These are phyloP conservation scores for Crepidodera aurea DNA, from an alignment of 2,888 invertebrate species.

Conservation along the genomic window DNA sequence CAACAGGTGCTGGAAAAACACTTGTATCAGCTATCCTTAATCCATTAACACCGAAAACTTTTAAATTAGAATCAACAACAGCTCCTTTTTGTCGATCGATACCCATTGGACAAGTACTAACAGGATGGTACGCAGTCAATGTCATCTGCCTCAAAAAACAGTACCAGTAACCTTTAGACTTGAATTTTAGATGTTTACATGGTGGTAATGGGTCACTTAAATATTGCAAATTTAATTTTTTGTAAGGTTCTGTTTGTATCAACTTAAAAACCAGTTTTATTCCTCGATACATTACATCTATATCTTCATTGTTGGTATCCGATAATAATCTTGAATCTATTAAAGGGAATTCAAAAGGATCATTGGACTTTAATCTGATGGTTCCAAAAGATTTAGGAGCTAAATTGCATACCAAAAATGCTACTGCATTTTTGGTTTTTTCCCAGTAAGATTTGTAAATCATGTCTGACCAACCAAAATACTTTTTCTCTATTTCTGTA, in stretches of 20 bases:
- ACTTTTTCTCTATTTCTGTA: conserved; percentile 22
- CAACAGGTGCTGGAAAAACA: conserved; percentile 68
- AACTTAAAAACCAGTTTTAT: conserved; percentile 58
- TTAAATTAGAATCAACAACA: conserved; percentile 69
- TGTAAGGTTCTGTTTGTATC: conserved; percentile 63
- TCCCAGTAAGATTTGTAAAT: conserved; percentile 57
- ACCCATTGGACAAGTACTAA: conserved; percentile 76
- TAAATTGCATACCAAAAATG: conserved; percentile 45
- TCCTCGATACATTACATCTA: conserved; percentile 65
- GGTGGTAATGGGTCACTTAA: conserved; percentile 42
- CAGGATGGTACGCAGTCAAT: conserved; percentile 63
- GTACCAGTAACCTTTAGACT: conserved; percentile 73
- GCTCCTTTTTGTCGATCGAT: conserved; percentile 65
- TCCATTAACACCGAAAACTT: conserved; percentile 66
- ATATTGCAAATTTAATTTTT: conserved; percentile 61
- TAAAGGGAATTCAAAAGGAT: conserved; percentile 59
- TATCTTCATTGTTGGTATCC: conserved; percentile 58
- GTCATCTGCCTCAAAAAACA: conserved; percentile 63
- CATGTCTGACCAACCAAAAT: conserved; percentile 43
- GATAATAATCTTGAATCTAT: conserved; percentile 74
- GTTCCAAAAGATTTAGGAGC: conserved; percentile 65
- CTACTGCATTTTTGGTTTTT: conserved; percentile 41
- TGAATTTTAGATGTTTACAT: conserved; percentile 62
- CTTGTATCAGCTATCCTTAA: conserved; percentile 73
- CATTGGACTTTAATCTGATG: conserved; percentile 61